These are phyloP conservation scores for Thyatira batis DNA, from an alignment of 2,888 invertebrate species.

Conservation along the genomic window DNA sequence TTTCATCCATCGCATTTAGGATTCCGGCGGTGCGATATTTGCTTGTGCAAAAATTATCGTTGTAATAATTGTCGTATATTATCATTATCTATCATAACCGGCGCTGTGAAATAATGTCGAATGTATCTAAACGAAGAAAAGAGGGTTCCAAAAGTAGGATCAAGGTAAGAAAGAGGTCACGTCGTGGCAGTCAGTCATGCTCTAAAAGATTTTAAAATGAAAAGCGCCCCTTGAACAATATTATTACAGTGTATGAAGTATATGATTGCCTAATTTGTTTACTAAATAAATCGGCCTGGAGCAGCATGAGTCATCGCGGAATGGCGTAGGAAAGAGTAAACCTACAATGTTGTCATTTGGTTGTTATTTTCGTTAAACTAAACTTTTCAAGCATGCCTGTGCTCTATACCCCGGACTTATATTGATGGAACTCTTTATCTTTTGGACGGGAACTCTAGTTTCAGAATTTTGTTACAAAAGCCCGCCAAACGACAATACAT, in stretches of 20 bases:
- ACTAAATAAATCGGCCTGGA: no score
- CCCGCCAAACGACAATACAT: no score
- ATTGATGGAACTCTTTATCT: no score
- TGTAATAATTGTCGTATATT: slow-evolving; percentile 23
- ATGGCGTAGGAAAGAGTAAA: no score
- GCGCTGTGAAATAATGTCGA: slow-evolving; percentile 62
- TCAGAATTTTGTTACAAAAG: no score
- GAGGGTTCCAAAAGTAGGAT: slow-evolving; percentile 77
- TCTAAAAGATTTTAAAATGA: slow-evolving; percentile 9
- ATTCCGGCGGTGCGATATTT: not conserved
- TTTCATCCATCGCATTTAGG: no score
- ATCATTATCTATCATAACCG: not conserved
- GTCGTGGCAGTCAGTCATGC: slow-evolving; percentile 34
- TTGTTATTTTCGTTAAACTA: no score
- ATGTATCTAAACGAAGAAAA: slow-evolving; percentile 78
- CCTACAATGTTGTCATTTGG: no score
- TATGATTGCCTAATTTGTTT: not conserved
- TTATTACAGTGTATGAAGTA: not conserved
- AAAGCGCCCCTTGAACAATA: not conserved
- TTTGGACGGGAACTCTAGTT: no score
- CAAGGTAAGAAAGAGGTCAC: slow-evolving; percentile 73
- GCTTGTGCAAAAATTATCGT: slow-evolving; percentile 28
- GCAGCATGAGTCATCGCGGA: no score
- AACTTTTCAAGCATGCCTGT: no score
- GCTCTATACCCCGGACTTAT: no score